These are phyloP conservation scores for Harpagifer antarcticus DNA, from an alignment of 2,797 vertebrate genomes.

Conservation along the genomic window DNA sequence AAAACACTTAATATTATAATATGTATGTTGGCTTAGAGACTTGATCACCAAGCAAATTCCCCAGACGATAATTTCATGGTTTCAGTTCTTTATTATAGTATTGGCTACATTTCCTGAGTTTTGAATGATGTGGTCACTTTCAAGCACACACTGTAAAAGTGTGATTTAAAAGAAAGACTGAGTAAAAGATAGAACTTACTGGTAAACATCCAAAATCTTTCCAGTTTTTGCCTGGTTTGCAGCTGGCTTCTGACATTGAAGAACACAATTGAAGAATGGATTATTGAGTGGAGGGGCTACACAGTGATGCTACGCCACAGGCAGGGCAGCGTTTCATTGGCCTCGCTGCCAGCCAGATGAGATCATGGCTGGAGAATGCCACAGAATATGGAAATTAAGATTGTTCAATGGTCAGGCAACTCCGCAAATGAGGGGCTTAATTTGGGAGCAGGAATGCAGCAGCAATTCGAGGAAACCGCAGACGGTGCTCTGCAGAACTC, in stretches of 20 bases:
- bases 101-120: conserved; percentile 3
- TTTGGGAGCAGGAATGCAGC: conserved; percentile 71
- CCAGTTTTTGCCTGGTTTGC: conserved; percentile 53
- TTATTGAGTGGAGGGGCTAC: conserved; percentile 42
- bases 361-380: conserved; percentile 69
- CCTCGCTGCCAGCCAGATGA: conserved; percentile 71
- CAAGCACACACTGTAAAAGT: conserved; percentile 12
- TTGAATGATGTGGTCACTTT: conserved; percentile 24
- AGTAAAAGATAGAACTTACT: conserved; percentile 42
- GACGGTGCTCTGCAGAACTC: conserved; percentile 58
- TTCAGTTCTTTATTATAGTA: conserved; percentile 18
- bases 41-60: conserved; percentile 10
- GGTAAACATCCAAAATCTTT: conserved; percentile 63
- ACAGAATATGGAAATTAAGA: conserved; percentile 80
- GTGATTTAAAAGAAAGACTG: conserved; percentile 24
- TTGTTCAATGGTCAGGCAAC: conserved; percentile 64
- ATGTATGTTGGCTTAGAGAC: conserved; percentile 16
- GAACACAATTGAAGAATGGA: conserved; percentile 63
- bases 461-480: conserved; percentile 60
- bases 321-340: conserved; percentile 62
- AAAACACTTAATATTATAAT: conserved; percentile 25
- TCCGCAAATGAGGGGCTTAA: conserved; percentile 77
- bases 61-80: conserved; percentile 16
- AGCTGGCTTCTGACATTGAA: conserved; percentile 55
- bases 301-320: conserved; percentile 58